phyloP scores from a whole-genome alignment of 53 echinoderm and acorn worm genomes.

The Hippasteria phrygiana region DNA sequence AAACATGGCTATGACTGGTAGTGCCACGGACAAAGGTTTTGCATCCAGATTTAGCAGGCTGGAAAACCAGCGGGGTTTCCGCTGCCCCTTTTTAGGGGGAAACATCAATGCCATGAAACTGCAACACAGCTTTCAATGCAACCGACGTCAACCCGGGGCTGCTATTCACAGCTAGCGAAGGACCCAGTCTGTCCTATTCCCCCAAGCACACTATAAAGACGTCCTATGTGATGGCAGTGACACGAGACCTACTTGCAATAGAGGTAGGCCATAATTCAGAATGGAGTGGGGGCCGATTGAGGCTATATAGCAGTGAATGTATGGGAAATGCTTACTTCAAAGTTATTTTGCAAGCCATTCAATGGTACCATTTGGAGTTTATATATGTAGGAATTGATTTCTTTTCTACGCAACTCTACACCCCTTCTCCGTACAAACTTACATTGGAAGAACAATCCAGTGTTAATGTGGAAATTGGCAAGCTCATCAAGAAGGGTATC shows the following conservation, averaged over 20 bases:
- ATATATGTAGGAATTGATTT: conserved; percentile 2
- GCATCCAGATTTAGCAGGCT: conserved; percentile 9
- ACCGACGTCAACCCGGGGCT: too few relatives aligned
- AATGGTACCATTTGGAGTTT: conserved; percentile 63
- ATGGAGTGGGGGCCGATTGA: conserved; percentile 57
- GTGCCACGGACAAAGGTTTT: too few relatives aligned
- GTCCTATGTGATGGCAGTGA: neutral
- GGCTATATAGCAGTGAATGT: conserved; percentile 32
- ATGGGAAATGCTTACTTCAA: conserved; percentile 55
- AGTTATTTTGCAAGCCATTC: conserved; percentile 34
- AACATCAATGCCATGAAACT: neutral
- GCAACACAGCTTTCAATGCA: neutral
- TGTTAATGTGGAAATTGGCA: conserved; percentile 51
- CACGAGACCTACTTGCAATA: neutral
- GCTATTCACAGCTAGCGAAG: neutral
- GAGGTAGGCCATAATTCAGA: neutral
- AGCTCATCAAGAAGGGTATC: conserved; percentile 27
- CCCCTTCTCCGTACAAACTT: conserved; percentile 35
- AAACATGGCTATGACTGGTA: too few relatives aligned
- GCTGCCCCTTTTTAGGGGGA: conserved; percentile 29
- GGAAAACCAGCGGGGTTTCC: neutral
- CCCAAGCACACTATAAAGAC: neutral
- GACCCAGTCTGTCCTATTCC: neutral
- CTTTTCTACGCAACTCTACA: neutral
- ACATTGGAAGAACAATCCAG: neutral